Base-by-base conservation (phyloP, 2,113 vertebrate species). In the Calidris pugnax region DNA sequence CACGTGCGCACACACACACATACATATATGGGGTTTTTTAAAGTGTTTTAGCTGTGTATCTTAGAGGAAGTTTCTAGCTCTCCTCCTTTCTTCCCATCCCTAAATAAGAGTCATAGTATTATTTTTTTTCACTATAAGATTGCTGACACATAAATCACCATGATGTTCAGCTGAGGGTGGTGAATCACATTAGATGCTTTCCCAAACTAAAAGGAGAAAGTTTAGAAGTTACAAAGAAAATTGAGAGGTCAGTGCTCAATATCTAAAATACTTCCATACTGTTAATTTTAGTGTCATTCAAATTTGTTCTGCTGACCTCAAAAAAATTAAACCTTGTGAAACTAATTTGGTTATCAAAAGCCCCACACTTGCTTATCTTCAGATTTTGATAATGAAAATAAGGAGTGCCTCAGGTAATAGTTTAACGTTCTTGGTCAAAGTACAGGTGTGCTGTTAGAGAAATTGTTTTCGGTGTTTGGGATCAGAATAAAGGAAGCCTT, bases 351-450 rank as follows among this genome's bases (percentile, higher is more conserved):
- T 96, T 95, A 91, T 94, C 45, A 55, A 71, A 84, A 67, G 91
- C 63, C 56, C 79, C 81, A 84, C 89, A 73, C 93, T 97, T 93
- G 32, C 75, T 92, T 95, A 90, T 95, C 91, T 92, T 92, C 51
- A 91, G 55, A 60, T 93, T 81, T 83, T 72, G 94, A 96, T 95
- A 92, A 91, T 33, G 37, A 84, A 81, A 96, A 62, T 67, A 95
- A 93, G 92, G 94, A 94, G 94, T 97, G 92, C 73, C 67, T 20
- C 33, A 63, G 64, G 85, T 93, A 90, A 62, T 82, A 90, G 90
- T 94, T 97, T 95, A 96, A 94, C 87, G 76, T 95, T 96, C 90
- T 88, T 96, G 89, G 95, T 87, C 92, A 97, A 97, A 96, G 95
- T 97, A 93, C 97, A 96, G 74, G 55, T 93, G 56, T 67, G 63